Percentiles rank a stretch among this genome's conserved stretches.
Conservation (phyloP, 2,113 vertebrate species). For the Plotosus lineatus region DNA sequence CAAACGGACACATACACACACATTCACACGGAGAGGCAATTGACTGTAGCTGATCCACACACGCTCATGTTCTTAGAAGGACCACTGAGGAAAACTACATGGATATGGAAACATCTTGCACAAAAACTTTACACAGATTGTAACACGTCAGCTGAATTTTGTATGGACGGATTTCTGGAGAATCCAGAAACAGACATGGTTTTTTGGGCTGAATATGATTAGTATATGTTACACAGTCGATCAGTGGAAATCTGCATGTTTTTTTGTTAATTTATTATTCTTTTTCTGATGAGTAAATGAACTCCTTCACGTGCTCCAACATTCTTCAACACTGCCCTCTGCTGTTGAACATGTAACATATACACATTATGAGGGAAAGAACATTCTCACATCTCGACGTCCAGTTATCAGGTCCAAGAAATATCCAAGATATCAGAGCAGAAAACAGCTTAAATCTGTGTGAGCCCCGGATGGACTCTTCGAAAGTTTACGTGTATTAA, state of each 20-base stretch:
- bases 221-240: neutral
- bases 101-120: neutral
- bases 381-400: neutral
- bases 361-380: neutral
- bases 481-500: too few species aligned
- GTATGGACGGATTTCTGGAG: neutral
- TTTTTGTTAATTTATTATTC: too few species aligned
- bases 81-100: neutral
- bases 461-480: too few species aligned
- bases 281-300: neutral
- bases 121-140: neutral
- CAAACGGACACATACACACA: neutral
- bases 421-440: neutral
- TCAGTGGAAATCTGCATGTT: neutral
- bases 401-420: too few species aligned
- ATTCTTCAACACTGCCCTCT: slow-evolving; percentile 68
- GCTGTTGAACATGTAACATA: slow-evolving; percentile 44
- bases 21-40: neutral
- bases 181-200: neutral
- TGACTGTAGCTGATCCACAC: neutral
- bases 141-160: neutral
- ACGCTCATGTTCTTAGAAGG: neutral
- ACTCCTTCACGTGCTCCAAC: neutral
- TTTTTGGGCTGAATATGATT: neutral
- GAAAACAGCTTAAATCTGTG: neutral